Evolutionary conservation across 2,888 invertebrate species (phyloP).

Genomic region (Reticulitermes lucifugus): DNA sequence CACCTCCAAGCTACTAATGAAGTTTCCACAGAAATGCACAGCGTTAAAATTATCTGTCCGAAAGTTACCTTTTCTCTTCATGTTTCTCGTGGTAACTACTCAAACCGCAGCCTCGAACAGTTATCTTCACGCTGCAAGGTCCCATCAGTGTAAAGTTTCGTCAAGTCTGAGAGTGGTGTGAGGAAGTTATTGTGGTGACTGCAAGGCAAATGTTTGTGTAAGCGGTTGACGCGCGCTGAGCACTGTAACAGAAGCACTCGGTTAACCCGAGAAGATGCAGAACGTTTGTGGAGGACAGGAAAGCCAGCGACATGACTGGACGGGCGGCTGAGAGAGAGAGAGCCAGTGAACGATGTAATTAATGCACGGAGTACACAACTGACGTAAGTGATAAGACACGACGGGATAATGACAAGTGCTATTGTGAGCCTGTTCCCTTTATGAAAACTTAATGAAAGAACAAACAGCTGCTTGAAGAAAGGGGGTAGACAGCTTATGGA

Average conservation of each 20-base stretch:
- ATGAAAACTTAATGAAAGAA: too few relatives aligned
- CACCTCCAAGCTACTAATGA: too few relatives aligned
- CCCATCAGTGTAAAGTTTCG: background rate
- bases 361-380: background rate
- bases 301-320: background rate
- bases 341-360: background rate
- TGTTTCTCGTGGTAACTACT: too few relatives aligned
- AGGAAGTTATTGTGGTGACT: background rate
- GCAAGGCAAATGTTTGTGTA: slow-evolving; percentile 7
- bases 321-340: background rate
- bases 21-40: too few relatives aligned
- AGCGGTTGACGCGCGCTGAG: background rate
- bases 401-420: too few relatives aligned
- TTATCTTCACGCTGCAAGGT: too few relatives aligned
- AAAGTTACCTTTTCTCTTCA: too few relatives aligned
- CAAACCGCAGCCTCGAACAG: too few relatives aligned
- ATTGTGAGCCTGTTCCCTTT: too few relatives aligned
- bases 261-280: background rate
- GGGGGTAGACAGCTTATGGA: too few relatives aligned
- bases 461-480: too few relatives aligned
- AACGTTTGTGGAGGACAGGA: background rate
- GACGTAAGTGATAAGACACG: background rate
- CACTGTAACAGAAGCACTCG: background rate
- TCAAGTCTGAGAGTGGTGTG: background rate
- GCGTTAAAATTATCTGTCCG: too few relatives aligned